These are phyloP conservation scores for Nyleta sp. DNA, from an alignment of 2,888 invertebrate genomes.

Conservation along the genomic window DNA sequence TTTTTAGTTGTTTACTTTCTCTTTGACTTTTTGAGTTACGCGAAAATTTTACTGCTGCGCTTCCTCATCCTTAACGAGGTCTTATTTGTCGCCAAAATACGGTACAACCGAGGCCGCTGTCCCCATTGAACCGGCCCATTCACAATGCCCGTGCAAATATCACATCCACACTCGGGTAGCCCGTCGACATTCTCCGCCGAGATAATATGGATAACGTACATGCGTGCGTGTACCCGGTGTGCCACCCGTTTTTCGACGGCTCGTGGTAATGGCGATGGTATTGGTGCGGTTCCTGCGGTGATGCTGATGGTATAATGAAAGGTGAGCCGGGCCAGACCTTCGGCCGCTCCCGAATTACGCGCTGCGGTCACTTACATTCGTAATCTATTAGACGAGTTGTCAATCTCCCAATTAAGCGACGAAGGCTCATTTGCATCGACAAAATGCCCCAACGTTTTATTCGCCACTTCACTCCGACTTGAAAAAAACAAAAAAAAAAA, in stretches of 20 bases:
- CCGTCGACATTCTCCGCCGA: conserved; percentile 42
- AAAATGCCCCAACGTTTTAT: no score
- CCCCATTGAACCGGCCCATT: conserved; percentile 8
- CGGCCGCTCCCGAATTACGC: conserved; percentile 74
- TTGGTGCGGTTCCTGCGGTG: neutral
- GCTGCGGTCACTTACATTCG: conserved; percentile 62
- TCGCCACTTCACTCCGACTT: no score
- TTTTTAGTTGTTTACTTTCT: no score
- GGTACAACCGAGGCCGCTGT: neutral
- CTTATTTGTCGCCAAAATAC: no score
- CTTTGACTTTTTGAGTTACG: no score
- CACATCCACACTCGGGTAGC: conserved; percentile 12
- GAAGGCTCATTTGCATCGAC: no score
- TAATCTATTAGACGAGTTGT: conserved; percentile 43
- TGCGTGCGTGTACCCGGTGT: conserved; percentile 36
- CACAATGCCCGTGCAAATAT: conserved; percentile 23
- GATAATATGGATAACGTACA: conserved; percentile 43
- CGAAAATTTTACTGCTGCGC: no score
- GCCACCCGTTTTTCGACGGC: conserved; percentile 46
- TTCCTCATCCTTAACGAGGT: no score
- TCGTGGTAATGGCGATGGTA: conserved; percentile 46
- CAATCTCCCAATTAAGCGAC: neutral
- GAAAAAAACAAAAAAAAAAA: no score
- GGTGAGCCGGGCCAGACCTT: conserved; percentile 71
- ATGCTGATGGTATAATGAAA: conserved; percentile 72